phyloP scores from a whole-genome alignment of 1,140 invertebrate species.

The Calliphora vicina region DNA sequence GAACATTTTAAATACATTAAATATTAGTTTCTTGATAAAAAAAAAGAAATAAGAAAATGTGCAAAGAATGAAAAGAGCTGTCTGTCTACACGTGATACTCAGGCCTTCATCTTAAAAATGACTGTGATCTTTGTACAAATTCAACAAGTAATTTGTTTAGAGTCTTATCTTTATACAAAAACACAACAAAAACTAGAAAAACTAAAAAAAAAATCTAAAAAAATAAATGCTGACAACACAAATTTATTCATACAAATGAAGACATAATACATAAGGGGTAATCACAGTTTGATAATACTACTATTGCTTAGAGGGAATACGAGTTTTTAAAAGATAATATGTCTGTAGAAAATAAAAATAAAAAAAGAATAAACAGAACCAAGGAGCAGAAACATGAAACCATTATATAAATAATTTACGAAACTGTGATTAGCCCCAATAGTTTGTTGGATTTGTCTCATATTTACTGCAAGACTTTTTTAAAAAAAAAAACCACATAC shows the following conservation, averaged over 20 bases:
- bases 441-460: not conserved
- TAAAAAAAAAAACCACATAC: not conserved
- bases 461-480: not conserved
- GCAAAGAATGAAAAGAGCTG: not conserved
- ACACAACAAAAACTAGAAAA: not conserved
- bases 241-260: not conserved
- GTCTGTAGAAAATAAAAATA: too few species aligned
- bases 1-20: too few species aligned
- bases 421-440: not conserved
- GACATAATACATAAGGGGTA: not conserved
- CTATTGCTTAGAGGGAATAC: too few species aligned
- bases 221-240: not conserved
- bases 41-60: too few species aligned
- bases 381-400: too few species aligned
- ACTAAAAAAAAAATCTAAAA: not conserved
- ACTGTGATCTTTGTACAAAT: not conserved
- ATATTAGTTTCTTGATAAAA: too few species aligned
- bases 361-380: too few species aligned
- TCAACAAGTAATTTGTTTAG: not conserved
- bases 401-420: too few species aligned
- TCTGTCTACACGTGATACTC: not conserved
- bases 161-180: not conserved
- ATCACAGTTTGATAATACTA: not conserved
- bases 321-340: too few species aligned
- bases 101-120: not conserved